Evolutionary conservation across 2,113 vertebrate genomes (phyloP).

Genomic region (Xenopus tropicalis): UCB_Xtro_10.0 CM004448.2:13881001-13881500

Average conservation of each 20-base stretch:
- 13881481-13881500: too few relatives aligned
- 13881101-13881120: not conserved
- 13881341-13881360: conserved; percentile 28
- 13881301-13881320: conserved; percentile 5
- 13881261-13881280: conserved; percentile 64
- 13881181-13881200: conserved; percentile 13
- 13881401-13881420: not conserved
- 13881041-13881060: not conserved
- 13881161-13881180: not conserved
- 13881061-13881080: not conserved
- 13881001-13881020: too few relatives aligned
- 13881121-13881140: too few relatives aligned
- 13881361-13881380: conserved; percentile 23
- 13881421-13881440: not conserved
- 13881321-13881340: not conserved
- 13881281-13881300: conserved; percentile 29
- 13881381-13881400: not conserved
- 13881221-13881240: conserved; percentile 23
- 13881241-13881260: conserved; percentile 62
- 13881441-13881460: too few relatives aligned
- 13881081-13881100: not conserved
- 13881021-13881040: too few relatives aligned
- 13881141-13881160: not conserved
- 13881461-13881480: too few relatives aligned
- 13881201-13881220: conserved; percentile 27